phyloP scores from a whole-genome alignment of 2,113 vertebrate genomes.

The Podarcis cretensis region DNA sequence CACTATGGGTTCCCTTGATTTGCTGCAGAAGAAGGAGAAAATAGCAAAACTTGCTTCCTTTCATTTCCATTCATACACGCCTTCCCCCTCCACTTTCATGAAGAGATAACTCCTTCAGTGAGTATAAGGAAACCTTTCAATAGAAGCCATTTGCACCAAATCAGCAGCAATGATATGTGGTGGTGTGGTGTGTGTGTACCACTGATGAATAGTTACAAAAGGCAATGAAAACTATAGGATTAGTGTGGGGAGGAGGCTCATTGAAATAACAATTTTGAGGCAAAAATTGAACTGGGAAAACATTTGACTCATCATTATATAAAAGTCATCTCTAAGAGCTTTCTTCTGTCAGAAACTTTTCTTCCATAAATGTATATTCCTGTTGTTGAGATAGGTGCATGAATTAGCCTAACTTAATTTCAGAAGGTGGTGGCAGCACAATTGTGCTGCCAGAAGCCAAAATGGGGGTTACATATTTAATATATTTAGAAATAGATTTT shows the following conservation, averaged over 20 bases:
- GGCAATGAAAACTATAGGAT: background rate
- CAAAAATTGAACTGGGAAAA: background rate
- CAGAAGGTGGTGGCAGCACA: background rate
- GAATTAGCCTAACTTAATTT: constrained; percentile 13
- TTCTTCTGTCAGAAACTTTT: background rate
- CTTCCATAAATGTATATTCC: background rate
- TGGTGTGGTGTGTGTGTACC: background rate
- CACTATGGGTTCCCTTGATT: no score
- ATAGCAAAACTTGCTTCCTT: no score
- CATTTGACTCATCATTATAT: background rate
- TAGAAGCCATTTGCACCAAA: no score
- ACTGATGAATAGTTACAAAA: background rate
- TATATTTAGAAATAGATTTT: background rate
- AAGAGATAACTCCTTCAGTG: no score
- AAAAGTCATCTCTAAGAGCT: background rate
- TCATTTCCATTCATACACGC: no score
- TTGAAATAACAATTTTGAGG: background rate
- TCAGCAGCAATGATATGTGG: background rate
- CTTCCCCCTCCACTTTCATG: no score
- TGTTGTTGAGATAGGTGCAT: background rate
- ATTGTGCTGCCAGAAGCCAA: background rate
- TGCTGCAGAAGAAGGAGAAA: no score
- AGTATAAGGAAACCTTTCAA: no score
- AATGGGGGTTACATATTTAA: background rate
- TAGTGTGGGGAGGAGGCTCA: background rate